Percentiles rank a stretch among this genome's conserved stretches.
These are phyloP conservation scores for Trididemnum nubilum DNA, from an alignment of 23 tunicate species.

Conservation along the genomic window DNA sequence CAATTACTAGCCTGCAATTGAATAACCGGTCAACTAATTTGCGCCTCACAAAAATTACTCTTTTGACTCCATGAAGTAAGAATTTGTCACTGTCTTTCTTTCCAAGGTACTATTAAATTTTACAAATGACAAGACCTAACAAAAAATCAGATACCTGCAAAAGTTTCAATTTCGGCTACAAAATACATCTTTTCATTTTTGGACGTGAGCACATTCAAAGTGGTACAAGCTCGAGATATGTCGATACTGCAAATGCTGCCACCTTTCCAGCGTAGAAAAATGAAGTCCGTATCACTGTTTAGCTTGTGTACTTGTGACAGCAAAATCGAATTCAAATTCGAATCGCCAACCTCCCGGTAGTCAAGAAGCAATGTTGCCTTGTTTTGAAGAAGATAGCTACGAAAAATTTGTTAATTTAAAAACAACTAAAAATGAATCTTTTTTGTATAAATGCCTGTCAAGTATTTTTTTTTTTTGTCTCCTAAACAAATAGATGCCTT, in stretches of 20 bases:
- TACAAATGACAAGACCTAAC: no score
- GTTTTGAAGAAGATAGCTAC: slow-evolving; percentile 7
- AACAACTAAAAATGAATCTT: no score
- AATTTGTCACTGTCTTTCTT: no score
- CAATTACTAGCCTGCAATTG: no score
- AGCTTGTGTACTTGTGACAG: slow-evolving; percentile 15
- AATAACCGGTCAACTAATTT: no score
- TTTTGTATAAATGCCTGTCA: no score
- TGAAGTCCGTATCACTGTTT: slow-evolving; percentile 1
- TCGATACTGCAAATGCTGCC: slow-evolving; percentile 33
- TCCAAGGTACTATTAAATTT: no score
- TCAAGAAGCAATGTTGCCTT: slow-evolving; percentile 33
- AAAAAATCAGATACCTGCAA: slow-evolving; percentile 49
- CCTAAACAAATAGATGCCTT: no score
- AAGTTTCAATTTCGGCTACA: slow-evolving; percentile 39
- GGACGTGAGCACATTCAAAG: slow-evolving; percentile 32
- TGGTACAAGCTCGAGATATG: slow-evolving; percentile 43
- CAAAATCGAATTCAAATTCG: slow-evolving; percentile 42
- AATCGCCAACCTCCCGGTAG: slow-evolving; percentile 32
- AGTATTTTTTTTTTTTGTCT: no score
- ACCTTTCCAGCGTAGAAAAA: background rate
- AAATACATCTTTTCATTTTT: background rate
- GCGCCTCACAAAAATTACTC: no score
- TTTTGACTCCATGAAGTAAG: no score
- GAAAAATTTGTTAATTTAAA: no score